Evolutionary conservation across 2,888 invertebrate species (phyloP).

Genomic region (Rambutsinella grinnellia): DNA sequence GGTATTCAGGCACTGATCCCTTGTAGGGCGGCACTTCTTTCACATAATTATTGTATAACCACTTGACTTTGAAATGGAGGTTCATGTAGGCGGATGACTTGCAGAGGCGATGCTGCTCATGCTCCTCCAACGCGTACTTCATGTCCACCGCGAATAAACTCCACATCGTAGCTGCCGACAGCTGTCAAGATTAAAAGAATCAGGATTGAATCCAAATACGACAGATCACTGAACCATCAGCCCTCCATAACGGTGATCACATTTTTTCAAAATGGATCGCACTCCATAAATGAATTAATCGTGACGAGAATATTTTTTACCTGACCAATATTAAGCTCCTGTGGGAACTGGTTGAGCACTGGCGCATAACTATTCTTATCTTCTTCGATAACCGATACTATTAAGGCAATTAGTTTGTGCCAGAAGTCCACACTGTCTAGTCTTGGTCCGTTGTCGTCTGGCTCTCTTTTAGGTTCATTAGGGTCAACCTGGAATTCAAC

Average conservation of each 20-base stretch:
- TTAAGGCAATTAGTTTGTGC: slow-evolving; percentile 93
- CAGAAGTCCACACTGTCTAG: slow-evolving; percentile 77
- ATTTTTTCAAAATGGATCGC: too few relatives aligned
- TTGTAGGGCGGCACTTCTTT: slow-evolving; percentile 98
- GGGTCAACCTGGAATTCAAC: slow-evolving; percentile 79
- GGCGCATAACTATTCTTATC: slow-evolving; percentile 98
- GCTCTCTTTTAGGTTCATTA: slow-evolving; percentile 88
- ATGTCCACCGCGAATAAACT: slow-evolving; percentile 95
- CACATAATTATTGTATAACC: slow-evolving; percentile 98
- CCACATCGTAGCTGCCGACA: slow-evolving; percentile 99
- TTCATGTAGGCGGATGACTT: slow-evolving; percentile 99
- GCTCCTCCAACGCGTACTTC: slow-evolving; percentile 98
- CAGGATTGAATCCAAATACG: slow-evolving; percentile 22
- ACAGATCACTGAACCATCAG: too few relatives aligned
- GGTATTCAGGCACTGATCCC: slow-evolving; percentile 97
- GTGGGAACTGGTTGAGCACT: slow-evolving; percentile 98
- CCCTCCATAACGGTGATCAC: not conserved
- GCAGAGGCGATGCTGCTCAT: slow-evolving; percentile 94
- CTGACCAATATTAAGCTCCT: slow-evolving; percentile 98
- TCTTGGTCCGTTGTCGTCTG: slow-evolving; percentile 72
- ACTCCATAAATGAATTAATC: too few relatives aligned
- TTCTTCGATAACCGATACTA: slow-evolving; percentile 98
- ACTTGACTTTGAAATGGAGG: slow-evolving; percentile 98
- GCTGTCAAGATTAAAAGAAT: slow-evolving; percentile 72
- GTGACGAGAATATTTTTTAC: too few relatives aligned